Evolutionary conservation across 2,113 vertebrate species (phyloP).

Genomic region (Euleptes europaea): DNA sequence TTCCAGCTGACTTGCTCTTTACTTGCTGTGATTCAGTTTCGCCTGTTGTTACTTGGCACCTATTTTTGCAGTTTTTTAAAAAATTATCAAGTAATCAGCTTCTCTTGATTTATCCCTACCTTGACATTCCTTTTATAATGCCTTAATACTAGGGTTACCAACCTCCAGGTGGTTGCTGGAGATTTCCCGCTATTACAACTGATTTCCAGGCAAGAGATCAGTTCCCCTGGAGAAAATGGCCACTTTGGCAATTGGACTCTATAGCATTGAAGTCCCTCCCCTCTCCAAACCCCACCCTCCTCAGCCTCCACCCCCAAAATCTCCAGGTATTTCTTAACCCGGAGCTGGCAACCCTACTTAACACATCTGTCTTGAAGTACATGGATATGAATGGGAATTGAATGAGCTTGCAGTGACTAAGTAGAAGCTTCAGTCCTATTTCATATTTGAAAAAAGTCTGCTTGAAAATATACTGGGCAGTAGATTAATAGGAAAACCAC

Average conservation of each 20-base stretch:
- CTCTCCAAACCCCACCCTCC: no score
- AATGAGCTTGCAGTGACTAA: neutral
- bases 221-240: no score
- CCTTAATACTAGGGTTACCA: no score
- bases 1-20: neutral
- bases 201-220: no score
- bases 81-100: neutral
- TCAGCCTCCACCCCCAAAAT: no score
- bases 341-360: no score
- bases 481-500: neutral
- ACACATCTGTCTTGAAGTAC: neutral
- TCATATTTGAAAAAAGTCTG: fast-evolving
- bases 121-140: neutral
- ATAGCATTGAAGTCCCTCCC: no score
- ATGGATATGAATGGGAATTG: no score
- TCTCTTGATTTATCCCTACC: neutral
- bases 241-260: no score
- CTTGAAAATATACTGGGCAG: neutral
- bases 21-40: neutral
- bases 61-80: neutral
- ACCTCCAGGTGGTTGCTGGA: no score
- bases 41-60: neutral
- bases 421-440: neutral
- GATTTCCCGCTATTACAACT: no score
- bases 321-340: no score